phyloP scores from a whole-genome alignment of 53 echinoderm and acorn worm species.

The Stichopus horrens region DNA sequence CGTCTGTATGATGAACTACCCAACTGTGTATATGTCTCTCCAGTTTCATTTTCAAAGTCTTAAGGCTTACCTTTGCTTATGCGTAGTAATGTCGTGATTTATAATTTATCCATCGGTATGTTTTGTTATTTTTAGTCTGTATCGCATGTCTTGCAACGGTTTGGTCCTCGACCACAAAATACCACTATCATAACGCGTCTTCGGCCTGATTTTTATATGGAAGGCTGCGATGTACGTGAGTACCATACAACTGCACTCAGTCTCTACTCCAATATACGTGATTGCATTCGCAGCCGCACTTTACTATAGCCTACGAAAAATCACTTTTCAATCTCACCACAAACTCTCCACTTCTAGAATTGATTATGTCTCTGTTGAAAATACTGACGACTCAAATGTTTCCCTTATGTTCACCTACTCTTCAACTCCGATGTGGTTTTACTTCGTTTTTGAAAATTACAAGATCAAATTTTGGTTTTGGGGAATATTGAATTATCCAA shows the following conservation, averaged over 20 bases:
- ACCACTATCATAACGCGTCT: neutral
- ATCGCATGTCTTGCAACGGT: conserved; percentile 50
- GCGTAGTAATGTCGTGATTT: conserved; percentile 48
- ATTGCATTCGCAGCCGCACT: conserved; percentile 52
- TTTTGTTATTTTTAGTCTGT: conserved; percentile 43
- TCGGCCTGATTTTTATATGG: conserved; percentile 55
- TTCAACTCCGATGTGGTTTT: neutral
- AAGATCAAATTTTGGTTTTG: conserved; percentile 25
- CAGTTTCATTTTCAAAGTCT: neutral
- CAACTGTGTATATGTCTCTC: neutral
- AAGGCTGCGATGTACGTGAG: conserved; percentile 9
- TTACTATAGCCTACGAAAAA: conserved; percentile 26
- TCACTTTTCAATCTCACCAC: neutral
- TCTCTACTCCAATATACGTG: conserved; percentile 43
- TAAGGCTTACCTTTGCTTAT: neutral
- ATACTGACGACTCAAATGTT: neutral
- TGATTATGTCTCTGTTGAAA: neutral
- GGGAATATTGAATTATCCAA: conserved; percentile 20
- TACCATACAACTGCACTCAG: conserved; percentile 45
- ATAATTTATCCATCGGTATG: conserved; percentile 55
- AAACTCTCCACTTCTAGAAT: neutral
- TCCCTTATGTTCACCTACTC: neutral
- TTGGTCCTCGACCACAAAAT: conserved; percentile 44
- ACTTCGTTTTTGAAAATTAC: conserved; percentile 13
- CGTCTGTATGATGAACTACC: too few relatives aligned